Conservation (phyloP, 1,140 invertebrate genomes). For the Lasioglossum baleicum region DNA sequence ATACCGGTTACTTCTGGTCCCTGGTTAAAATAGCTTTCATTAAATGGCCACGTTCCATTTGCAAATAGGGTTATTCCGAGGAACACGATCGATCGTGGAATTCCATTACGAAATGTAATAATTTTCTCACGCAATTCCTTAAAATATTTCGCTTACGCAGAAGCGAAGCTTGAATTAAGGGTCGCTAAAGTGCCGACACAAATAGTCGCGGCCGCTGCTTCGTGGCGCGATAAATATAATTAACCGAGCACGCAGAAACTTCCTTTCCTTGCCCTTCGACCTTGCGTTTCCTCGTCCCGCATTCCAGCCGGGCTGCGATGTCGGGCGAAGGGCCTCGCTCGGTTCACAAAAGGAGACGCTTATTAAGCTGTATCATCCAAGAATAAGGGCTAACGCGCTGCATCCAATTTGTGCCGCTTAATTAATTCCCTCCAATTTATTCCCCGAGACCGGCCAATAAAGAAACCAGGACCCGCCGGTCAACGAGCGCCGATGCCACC, state of each 20-base stretch:
- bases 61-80: not conserved
- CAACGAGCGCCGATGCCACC: conserved; percentile 65
- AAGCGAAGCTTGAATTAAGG: not conserved
- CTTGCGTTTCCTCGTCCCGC: conserved; percentile 18
- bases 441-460: conserved; percentile 65
- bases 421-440: conserved; percentile 74
- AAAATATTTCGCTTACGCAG: conserved; percentile 5
- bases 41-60: no score
- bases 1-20: no score
- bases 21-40: no score
- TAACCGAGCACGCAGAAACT: conserved; percentile 22
- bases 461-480: conserved; percentile 62
- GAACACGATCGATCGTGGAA: not conserved
- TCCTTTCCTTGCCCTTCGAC: not conserved
- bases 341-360: conserved; percentile 54
- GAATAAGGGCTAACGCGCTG: conserved; percentile 74
- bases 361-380: conserved; percentile 76
- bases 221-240: conserved; percentile 14
- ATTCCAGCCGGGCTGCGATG: conserved; percentile 2
- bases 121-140: conserved; percentile 2
- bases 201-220: conserved; percentile 1
- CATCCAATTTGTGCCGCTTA: conserved; percentile 75
- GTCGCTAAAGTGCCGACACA: not conserved
- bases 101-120: not conserved
- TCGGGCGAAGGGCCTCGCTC: conserved; percentile 22